These are phyloP conservation scores for Drosophila simulans DNA, from an alignment of 1,140 invertebrate species.

Conservation along the genomic window DNA sequence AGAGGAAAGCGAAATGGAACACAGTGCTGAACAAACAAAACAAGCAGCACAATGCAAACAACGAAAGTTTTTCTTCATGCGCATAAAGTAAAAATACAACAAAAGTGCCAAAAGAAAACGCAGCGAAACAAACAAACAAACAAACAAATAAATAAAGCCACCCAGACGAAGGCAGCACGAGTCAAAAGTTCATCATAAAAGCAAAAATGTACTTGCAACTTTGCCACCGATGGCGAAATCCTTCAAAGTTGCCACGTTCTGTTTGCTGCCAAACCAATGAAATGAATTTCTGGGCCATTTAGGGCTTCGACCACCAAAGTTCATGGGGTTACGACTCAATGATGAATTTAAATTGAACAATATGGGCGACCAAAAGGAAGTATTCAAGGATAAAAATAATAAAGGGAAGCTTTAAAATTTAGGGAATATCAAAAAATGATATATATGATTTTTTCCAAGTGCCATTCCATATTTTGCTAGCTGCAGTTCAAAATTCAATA, in stretches of 20 bases:
- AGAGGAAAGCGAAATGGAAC: conserved; percentile 54
- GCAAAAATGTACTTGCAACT: conserved; percentile 51
- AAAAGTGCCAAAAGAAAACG: conserved; percentile 18
- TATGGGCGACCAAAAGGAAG: conserved; percentile 1
- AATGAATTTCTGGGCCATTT: conserved; percentile 39
- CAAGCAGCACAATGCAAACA: conserved; percentile 56
- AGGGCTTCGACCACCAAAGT: conserved; percentile 38
- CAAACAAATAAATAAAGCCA: conserved; percentile 55
- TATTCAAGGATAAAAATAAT: background rate
- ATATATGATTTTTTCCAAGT: too few relatives aligned
- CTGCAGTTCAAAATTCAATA: too few relatives aligned
- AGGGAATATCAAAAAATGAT: background rate
- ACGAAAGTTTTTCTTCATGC: conserved; percentile 48
- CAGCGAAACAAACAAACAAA: conserved; percentile 47
- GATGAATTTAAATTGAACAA: background rate
- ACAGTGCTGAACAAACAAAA: conserved; percentile 63
- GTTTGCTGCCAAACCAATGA: conserved; percentile 37
- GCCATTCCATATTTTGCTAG: too few relatives aligned
- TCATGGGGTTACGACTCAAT: background rate
- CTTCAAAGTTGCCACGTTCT: conserved; percentile 44
- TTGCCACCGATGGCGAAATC: conserved; percentile 35
- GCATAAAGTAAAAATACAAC: conserved; percentile 24
- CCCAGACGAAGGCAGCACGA: conserved; percentile 30
- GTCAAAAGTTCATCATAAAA: conserved; percentile 51
- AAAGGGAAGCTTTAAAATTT: too few relatives aligned